Conservation (phyloP, 2,797 vertebrate genomes). For the Muraenolepis orangiensis region DNA sequence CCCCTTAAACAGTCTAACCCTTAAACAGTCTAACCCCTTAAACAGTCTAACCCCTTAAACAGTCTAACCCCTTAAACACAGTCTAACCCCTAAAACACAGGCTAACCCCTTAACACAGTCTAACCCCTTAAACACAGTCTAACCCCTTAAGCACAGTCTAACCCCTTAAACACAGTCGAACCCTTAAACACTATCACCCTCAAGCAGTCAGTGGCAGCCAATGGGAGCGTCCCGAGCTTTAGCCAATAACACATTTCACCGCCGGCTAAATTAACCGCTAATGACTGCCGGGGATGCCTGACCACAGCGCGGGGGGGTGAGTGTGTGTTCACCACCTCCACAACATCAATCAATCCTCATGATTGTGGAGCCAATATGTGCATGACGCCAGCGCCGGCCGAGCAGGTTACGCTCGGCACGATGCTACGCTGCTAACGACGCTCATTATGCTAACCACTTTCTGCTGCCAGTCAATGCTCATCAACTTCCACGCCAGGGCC, state of each 20-base stretch:
- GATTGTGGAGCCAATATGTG: slow-evolving; percentile 54
- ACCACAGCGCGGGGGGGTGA: neutral
- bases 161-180: no score
- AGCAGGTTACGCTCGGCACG: slow-evolving; percentile 18
- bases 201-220: no score
- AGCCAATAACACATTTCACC: neutral
- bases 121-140: no score
- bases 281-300: neutral
- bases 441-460: neutral
- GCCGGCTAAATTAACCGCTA: neutral
- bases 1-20: no score
- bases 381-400: slow-evolving; percentile 52
- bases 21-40: no score
- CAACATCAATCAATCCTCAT: slow-evolving; percentile 53
- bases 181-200: no score
- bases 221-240: neutral
- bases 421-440: slow-evolving; percentile 7
- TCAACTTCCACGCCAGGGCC: neutral
- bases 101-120: no score
- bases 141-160: no score
- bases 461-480: neutral
- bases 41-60: no score
- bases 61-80: no score
- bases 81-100: no score
- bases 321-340: slow-evolving; percentile 52